A percentile compares a stretch with the other conserved stretches of the same genome.
phyloP scores from a whole-genome alignment of 1,140 invertebrate species.

The Atta cephalotes region DNA sequence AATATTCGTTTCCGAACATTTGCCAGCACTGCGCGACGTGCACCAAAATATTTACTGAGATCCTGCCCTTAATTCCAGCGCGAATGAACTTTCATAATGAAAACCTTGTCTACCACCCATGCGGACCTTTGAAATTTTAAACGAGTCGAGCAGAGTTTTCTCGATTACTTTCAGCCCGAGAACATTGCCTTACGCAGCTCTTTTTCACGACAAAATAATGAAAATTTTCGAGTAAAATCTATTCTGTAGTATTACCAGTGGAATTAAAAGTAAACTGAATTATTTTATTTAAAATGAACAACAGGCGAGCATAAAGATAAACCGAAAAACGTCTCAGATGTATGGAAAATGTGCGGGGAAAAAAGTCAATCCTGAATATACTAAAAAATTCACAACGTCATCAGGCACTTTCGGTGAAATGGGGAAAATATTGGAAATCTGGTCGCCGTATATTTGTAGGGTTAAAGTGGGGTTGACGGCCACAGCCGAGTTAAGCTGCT shows the following conservation, averaged over 20 bases:
- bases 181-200: neutral
- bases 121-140: constrained; percentile 56
- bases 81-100: constrained; percentile 54
- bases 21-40: neutral
- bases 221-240: constrained; percentile 30
- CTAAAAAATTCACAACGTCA: neutral
- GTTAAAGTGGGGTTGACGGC: constrained; percentile 46
- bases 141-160: constrained; percentile 18
- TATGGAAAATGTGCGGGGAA: neutral
- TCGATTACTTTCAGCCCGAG: constrained; percentile 44
- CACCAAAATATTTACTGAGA: constrained; percentile 55
- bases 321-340: neutral
- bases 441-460: constrained; percentile 26
- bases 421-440: constrained; percentile 14
- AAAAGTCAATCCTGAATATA: neutral
- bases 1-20: constrained; percentile 38
- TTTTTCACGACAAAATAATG: constrained; percentile 17
- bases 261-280: constrained; percentile 34
- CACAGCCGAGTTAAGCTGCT: constrained; percentile 65
- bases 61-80: constrained; percentile 40
- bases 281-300: neutral
- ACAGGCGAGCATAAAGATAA: neutral
- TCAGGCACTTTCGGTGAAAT: neutral
- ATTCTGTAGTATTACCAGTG: constrained; percentile 4
- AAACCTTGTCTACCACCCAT: constrained; percentile 43